phyloP scores from a whole-genome alignment of 2,888 invertebrate genomes.

The Heliconius erato region DNA sequence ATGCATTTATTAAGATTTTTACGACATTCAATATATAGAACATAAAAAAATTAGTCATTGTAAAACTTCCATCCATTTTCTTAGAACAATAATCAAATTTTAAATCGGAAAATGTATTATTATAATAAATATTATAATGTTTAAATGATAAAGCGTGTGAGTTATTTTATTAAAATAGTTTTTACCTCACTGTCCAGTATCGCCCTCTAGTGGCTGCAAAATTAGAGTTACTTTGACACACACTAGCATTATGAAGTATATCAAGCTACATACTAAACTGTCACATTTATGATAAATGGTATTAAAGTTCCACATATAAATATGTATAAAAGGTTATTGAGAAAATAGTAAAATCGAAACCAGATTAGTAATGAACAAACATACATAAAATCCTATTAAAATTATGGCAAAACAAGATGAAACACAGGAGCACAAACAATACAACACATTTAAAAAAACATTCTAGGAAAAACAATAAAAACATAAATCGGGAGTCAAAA shows the following conservation, averaged over 20 bases:
- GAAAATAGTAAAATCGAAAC: too few relatives aligned
- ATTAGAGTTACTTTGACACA: constrained; percentile 42
- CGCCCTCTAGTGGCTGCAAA: constrained; percentile 52
- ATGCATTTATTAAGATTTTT: too few relatives aligned
- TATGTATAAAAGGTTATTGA: constrained; percentile 1
- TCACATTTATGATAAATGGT: neutral
- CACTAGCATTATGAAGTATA: constrained; percentile 15
- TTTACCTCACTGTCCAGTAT: constrained; percentile 54
- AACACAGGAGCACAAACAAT: neutral
- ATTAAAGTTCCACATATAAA: neutral
- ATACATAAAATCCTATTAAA: neutral
- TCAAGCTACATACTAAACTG: neutral
- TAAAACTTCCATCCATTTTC: neutral
- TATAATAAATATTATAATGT: constrained; percentile 3
- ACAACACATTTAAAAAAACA: neutral
- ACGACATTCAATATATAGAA: too few relatives aligned
- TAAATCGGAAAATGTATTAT: neutral
- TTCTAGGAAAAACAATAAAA: neutral
- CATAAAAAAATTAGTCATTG: neutral
- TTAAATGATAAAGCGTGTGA: constrained; percentile 32
- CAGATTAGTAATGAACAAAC: neutral
- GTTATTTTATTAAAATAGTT: constrained; percentile 21
- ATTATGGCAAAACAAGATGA: neutral
- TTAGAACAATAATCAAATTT: neutral
- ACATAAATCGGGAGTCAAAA: neutral